Evolutionary conservation across 2,113 vertebrate genomes (phyloP), one percentile per base, ranked within the genome.

Genomic region (Otocyon megalotis): DNA sequence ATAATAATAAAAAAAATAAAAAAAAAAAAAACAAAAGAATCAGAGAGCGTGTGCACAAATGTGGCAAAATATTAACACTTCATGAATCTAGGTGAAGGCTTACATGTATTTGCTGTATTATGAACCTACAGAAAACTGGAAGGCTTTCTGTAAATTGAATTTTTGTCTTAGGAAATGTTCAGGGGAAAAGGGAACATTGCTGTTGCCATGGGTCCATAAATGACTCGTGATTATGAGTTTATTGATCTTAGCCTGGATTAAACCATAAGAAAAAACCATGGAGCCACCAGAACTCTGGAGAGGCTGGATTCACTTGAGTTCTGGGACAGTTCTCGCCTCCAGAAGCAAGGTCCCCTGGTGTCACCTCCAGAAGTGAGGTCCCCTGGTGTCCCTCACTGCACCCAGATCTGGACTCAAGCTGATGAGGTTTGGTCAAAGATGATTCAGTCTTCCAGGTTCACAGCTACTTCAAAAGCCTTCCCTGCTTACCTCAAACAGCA

Each of bases 111-210:
- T 5, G 6, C 11, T 88, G 58, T 32, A 69, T 82, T 83, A 50
- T 56, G 87, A 85, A 72, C 28, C 20, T 58, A 56, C 3, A 74
- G 56, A 63, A 93, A 92, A 74, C 48, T 53, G 82, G 60, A 22
- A 50, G 28, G 35, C 81, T 76, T 28, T 67, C 15, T 87, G 22
- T 74, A 81, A 30, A 74, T 35, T 56, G 35, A n/a, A 54, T 77
- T 67, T 77, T 82, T 69, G 81, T 91, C 62, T 67, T 67, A 54
- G 89, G 65, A 81, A 67, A 81, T 30, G n/a, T 95, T 84, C 30
- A 50, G 60, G 50, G 43, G 11, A 5, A 54, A 77, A 95, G 58
- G 11, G 43, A 84, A 85, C 24, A 11, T 1, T 58, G 30, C 7
- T 72, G 22, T 84, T 84, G 32, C 17, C 48, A 69, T 1, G 17